These are phyloP conservation scores for Cryptus viduatorius DNA, from an alignment of 2,888 invertebrate genomes.

Conservation along the genomic window DNA sequence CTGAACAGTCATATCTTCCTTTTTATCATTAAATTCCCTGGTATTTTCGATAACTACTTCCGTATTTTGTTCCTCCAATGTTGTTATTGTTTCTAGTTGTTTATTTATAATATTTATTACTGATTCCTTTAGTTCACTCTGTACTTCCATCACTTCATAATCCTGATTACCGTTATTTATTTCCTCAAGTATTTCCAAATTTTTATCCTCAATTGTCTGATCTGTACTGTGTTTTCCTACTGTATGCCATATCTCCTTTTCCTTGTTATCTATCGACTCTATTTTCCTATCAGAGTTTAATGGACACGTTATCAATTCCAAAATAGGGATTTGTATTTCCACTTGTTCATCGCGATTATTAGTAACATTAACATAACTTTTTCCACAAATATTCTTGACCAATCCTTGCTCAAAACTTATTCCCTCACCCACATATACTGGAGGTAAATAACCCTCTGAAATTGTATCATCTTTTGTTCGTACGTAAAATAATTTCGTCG, in stretches of 20 bases:
- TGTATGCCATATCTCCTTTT: not conserved
- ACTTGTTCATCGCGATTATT: not conserved
- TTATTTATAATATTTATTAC: not conserved
- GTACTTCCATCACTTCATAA: not conserved
- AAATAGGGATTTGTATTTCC: constrained; percentile 1
- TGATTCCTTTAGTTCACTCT: not conserved
- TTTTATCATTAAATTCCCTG: not conserved
- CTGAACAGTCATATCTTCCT: not conserved
- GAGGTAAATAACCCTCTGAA: constrained; percentile 26
- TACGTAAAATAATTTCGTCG: constrained; percentile 6
- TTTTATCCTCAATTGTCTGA: not conserved
- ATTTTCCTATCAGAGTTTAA: not conserved
- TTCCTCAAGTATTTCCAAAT: not conserved
- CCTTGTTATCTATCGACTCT: not conserved
- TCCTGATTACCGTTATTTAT: not conserved
- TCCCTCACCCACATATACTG: constrained; percentile 20
- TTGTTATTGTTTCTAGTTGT: not conserved
- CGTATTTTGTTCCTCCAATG: not conserved
- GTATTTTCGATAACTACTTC: not conserved
- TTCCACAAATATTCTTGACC: not conserved
- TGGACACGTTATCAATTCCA: not conserved
- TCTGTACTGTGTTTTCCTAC: not conserved
- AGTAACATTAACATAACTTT: too few relatives aligned
- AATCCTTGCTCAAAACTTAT: not conserved
- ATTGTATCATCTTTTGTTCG: constrained; percentile 14